A percentile compares a stretch with the other conserved stretches of the same genome.
phyloP scores from a whole-genome alignment of 1,140 invertebrate genomes.

The Drosophila elegans region DNA sequence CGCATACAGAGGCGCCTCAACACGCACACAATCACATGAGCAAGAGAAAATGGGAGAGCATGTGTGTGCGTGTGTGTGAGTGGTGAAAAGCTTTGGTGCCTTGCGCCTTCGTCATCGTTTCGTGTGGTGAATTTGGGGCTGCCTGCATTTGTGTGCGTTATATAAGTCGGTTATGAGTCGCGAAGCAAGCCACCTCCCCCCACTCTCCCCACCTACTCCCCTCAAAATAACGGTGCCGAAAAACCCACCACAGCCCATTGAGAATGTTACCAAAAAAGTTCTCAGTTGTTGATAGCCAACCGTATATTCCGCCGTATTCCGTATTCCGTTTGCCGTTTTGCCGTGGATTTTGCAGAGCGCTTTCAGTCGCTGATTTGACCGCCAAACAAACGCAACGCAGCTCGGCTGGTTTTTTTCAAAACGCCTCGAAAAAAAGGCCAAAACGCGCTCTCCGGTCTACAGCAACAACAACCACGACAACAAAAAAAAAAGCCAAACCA shows the following conservation, averaged over 20 bases:
- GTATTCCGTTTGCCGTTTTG: slow-evolving; percentile 29
- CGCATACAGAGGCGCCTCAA: slow-evolving; percentile 55
- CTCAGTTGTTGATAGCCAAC: slow-evolving; percentile 36
- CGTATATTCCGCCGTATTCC: slow-evolving; percentile 6
- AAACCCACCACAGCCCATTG: slow-evolving; percentile 51
- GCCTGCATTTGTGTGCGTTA: slow-evolving; percentile 70
- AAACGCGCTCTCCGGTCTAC: slow-evolving; percentile 40
- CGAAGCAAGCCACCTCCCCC: background rate
- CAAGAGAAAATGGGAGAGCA: background rate
- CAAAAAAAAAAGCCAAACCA: slow-evolving; percentile 1
- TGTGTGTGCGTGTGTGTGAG: slow-evolving; percentile 1
- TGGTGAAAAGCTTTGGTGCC: slow-evolving; percentile 46
- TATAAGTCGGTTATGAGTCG: slow-evolving; percentile 66
- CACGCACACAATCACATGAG: slow-evolving; percentile 46
- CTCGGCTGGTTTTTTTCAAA: slow-evolving; percentile 15
- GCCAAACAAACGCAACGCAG: slow-evolving; percentile 78
- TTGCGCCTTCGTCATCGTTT: slow-evolving; percentile 8
- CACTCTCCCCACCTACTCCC: background rate
- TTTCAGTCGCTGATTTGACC: slow-evolving; percentile 80
- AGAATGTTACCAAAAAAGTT: slow-evolving; percentile 36
- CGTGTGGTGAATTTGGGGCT: slow-evolving; percentile 29
- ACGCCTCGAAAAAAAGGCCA: slow-evolving; percentile 17
- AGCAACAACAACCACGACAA: slow-evolving; percentile 9
- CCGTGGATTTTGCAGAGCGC: slow-evolving; percentile 32
- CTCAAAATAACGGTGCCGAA: background rate